Base-by-base conservation (phyloP, 30 jellyfish, hydroid and myxozoan genomes). In the Chrysaora quinquecirrha region DNA sequence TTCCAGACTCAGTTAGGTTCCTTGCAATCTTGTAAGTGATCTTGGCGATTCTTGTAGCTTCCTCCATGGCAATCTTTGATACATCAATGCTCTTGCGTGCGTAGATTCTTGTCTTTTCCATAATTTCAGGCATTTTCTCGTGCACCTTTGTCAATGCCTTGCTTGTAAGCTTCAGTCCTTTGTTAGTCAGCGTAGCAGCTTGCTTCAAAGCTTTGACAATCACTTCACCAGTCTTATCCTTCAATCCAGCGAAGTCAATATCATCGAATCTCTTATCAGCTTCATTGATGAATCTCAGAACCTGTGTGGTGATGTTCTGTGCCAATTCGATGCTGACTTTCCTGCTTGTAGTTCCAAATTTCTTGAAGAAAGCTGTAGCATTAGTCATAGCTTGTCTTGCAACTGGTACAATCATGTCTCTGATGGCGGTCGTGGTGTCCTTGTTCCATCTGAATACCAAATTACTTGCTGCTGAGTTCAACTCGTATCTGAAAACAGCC, bases 1-100 rank as follows among this genome's bases (percentile, higher is more conserved):
- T 83, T 3, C 94, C 88, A 47, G 96, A 80, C 65, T 88, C 96
- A 30, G 99, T 95, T 58, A 95, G 56, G 87, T 95, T 95, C 87
- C 47, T 84, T 52, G 88, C 91, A 62, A 89, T 82, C 38, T 27
- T 64, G 83, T 69, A 75, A 2, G 77, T 22, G 48, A 34, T 50
- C 47, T 61, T 62, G 1, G 91, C 95, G 43, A 95, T 30, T 22
- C 61, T 49, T 65, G n/a, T 71, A 1, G 83, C 87, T 69, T 85
- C 89, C 30, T 67, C 47, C 33, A 64, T 27, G 46, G 66, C 60
- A 28, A 85, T 81, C 75, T 64, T 64, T 34, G 87, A 34, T 49
- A 85, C 69, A 27, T 85, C 82, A 20, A 75, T 84, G 71, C 92
- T 67, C 80, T 75, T 85, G 32, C 78, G 72, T 22, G 87, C 87